Conservation (phyloP, 2,888 invertebrate species). For the Rotaria sp. region DNA sequence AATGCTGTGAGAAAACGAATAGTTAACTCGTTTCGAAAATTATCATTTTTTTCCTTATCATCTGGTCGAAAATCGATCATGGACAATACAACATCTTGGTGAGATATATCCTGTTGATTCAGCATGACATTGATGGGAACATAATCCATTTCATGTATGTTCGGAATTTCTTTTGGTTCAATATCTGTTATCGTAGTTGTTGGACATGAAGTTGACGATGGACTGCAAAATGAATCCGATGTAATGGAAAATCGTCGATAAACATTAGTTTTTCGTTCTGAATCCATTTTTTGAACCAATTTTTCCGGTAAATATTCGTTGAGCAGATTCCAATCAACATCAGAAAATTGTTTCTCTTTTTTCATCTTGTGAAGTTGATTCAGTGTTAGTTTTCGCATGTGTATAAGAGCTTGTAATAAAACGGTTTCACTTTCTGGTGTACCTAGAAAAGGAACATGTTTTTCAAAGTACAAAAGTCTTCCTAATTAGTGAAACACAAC, state of each 20-base stretch:
- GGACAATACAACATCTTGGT: neutral
- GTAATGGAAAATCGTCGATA: neutral
- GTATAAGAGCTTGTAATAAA: neutral
- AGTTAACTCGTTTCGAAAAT: neutral
- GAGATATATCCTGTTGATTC: neutral
- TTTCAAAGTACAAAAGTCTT: no score
- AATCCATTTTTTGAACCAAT: neutral
- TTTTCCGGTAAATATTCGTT: neutral
- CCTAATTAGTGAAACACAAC: no score
- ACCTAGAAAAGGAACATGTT: neutral
- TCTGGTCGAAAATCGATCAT: neutral
- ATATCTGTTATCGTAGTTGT: neutral
- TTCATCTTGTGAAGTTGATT: neutral
- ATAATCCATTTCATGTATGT: neutral
- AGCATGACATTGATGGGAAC: neutral
- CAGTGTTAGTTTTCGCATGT: neutral
- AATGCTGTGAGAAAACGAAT: neutral
- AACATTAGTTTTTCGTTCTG: neutral
- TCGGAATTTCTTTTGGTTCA: neutral
- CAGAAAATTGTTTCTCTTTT: neutral
- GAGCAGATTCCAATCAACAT: neutral
- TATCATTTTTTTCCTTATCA: neutral
- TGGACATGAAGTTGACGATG: neutral
- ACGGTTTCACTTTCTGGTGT: neutral
- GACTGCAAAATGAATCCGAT: neutral